Evolutionary conservation across 2,113 vertebrate species (phyloP), one percentile per base, ranked within the genome.

Genomic region (Hydrolagus affinis): DNA sequence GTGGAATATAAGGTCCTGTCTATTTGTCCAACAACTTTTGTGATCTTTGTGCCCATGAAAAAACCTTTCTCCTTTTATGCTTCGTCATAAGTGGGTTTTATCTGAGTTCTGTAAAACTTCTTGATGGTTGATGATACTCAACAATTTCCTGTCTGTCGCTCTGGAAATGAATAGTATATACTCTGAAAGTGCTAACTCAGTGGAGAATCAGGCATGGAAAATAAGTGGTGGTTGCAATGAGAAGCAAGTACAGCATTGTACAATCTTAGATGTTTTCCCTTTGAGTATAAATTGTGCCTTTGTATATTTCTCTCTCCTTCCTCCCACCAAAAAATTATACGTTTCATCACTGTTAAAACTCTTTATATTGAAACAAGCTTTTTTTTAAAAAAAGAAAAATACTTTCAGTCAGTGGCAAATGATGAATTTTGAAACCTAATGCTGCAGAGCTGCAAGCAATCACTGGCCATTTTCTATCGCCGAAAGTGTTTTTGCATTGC

Each of bases 141-240:
- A 78, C 21, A 87, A 85, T 85, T 91, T 91, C 88, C 86, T 90
- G 87, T 74, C 86, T 89, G 17, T 85, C 86, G 85, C 87, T 89
- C 85, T 91, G 78, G 86, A 88, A 90, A 89, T 89, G 88, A 90
- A 32, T 90, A 86, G 87, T 88, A 60, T 87, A 86, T 11, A 89
- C 75, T 70, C 77, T 91, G 85, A 90, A 90, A 90, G 62, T 88
- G 75, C 56, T 64, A 86, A 85, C 86, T 89, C 86, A 88, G 83
- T 87, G 78, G 87, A 86, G 86, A 90, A 86, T 87, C 77, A 86
- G 78, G 60, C 62, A 87, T 56, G 75, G 74, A 87, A 86, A 56
- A 85, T 70, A 86, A 86, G 56, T 23, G 32, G 28, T 85, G 85
- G 70, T 72, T 89, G 25, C 59, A 80, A 4, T 83, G 60, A 83